phyloP scores from a whole-genome alignment of 2,888 invertebrate species.

The Tetragnatha montana region DNA sequence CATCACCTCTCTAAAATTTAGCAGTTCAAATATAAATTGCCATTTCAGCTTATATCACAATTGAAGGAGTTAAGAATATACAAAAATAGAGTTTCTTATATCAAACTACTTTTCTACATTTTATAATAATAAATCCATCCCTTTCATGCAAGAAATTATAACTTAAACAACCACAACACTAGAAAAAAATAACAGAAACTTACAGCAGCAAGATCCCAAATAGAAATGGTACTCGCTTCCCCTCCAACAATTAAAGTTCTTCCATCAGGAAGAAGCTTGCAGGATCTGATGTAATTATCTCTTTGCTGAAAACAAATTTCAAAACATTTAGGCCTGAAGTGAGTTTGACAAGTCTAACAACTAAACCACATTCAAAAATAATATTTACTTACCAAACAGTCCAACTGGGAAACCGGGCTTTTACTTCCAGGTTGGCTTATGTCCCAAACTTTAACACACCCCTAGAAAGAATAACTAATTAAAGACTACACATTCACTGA shows the following conservation, averaged over 20 bases:
- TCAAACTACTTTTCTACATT: too few relatives aligned
- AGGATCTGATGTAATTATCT: constrained; percentile 97
- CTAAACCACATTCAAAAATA: background rate
- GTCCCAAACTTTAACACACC: constrained; percentile 98
- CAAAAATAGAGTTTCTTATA: background rate
- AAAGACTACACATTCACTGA: too few relatives aligned
- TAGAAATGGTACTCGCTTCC: constrained; percentile 94
- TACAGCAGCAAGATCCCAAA: constrained; percentile 92
- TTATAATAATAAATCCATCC: too few relatives aligned
- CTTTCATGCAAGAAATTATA: background rate
- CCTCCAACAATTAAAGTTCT: constrained; percentile 96
- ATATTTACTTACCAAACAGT: constrained; percentile 83
- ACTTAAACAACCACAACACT: background rate
- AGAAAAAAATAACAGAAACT: constrained; percentile 36
- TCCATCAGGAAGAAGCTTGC: constrained; percentile 95
- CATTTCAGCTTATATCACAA: background rate
- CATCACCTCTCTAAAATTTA: too few relatives aligned
- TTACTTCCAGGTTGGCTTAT: constrained; percentile 91
- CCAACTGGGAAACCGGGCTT: constrained; percentile 90
- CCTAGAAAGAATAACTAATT: constrained; percentile 75
- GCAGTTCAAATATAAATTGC: too few relatives aligned
- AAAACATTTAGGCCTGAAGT: background rate
- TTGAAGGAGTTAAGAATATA: background rate
- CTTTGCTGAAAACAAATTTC: constrained; percentile 81
- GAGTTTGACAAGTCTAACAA: too few relatives aligned